Evolutionary conservation across 1,140 invertebrate species (phyloP).

Genomic region (Dolichoris vasculosae): DNA sequence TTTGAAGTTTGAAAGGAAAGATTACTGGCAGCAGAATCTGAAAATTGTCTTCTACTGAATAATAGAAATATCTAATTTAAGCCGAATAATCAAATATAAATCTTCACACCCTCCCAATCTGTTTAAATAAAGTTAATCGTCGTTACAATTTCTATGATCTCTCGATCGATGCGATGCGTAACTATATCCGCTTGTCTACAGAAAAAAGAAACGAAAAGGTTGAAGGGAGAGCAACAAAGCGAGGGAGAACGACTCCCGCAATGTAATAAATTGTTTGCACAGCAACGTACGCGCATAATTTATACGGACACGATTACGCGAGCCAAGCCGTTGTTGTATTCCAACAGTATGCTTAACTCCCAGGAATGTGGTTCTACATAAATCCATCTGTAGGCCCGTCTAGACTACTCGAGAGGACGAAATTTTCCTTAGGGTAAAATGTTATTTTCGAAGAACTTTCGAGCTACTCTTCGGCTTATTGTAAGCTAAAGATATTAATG

Average conservation of each 20-base stretch:
- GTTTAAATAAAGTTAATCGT: background rate
- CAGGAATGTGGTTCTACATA: background rate
- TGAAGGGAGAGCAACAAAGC: background rate
- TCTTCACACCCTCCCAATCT: background rate
- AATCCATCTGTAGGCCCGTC: background rate
- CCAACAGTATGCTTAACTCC: background rate
- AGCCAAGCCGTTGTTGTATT: background rate
- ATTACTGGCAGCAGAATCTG: background rate
- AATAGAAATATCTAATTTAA: background rate
- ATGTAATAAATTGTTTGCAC: background rate
- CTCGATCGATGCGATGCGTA: background rate
- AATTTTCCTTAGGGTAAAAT: background rate
- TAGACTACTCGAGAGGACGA: background rate
- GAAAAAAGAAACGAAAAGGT: background rate
- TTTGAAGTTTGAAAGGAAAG: background rate
- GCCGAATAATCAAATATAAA: background rate
- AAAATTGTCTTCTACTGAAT: background rate
- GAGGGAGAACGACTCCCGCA: background rate
- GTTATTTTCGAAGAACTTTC: background rate
- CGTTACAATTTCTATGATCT: background rate
- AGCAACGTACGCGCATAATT: conserved; percentile 1
- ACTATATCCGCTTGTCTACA: background rate
- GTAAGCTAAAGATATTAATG: too few relatives aligned
- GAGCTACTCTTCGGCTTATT: too few relatives aligned
- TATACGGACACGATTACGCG: background rate